Base-by-base conservation (phyloP, 64 coral and sea anemone genomes). In the Dendrophyllia cribrosa region DNA sequence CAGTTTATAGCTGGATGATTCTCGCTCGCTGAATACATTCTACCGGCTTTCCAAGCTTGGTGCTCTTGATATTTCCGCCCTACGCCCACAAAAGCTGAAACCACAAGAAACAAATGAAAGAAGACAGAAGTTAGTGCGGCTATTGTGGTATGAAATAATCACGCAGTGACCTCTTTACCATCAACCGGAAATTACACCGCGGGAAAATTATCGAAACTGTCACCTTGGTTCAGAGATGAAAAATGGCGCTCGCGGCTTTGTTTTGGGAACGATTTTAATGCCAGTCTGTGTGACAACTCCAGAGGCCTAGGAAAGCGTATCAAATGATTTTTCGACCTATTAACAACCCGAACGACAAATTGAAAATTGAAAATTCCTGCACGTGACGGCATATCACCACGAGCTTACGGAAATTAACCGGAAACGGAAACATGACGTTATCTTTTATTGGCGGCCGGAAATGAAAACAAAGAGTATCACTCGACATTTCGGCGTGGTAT, bases 351-450 rank as follows among this genome's bases (percentile, higher is more conserved):
- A 24, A 23, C 3, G 17, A 11, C 22, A 7, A 13, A n/a, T 17
- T 13, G 51, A 75, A 50, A 1, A 51, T 43, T 8, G 19, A 75
- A 50, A 75, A 75, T 75, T 43, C 72, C 60, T 67, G 80, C 80
- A 84, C 80, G 80, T 84, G 80, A 84, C 62, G 10, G 43, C 19
- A 61, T 84, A 67, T 63, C 80, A 25, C 63, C n/a, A 48, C 46
- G 67, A 84, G 80, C 80, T 68, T 45, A 20, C 80, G 80, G 80
- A 84, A 84, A 84, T 67, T 45, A 51, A 84, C 80, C 80, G 80
- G 80, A 84, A 84, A 84, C 80, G 80, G 61, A 84, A 84, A 22
- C 19, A 45, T 84, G 80, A 84, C 80, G 80, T 84, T 84, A 84
- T 84, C 80, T 51, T 15, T 84, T 68, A 68, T 84, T 68, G 80